Evolutionary conservation across 2,888 invertebrate species (phyloP).

Genomic region (Lasius fuliginosus): DNA sequence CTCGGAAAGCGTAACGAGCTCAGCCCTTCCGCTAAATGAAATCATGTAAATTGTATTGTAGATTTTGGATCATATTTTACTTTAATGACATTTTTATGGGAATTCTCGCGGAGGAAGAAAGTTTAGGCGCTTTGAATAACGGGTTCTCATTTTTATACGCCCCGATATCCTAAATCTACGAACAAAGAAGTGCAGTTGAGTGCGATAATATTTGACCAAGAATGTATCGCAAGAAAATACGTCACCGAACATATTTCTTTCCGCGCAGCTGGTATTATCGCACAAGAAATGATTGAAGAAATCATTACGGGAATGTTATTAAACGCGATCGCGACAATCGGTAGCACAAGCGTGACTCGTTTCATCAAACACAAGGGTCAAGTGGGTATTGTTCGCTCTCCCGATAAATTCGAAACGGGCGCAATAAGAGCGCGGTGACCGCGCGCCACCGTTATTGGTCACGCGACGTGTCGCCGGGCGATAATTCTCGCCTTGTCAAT

Average conservation of each 20-base stretch:
- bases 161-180: neutral
- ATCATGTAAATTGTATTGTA: constrained; percentile 40
- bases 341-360: neutral
- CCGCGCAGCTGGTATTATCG: neutral
- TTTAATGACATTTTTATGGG: neutral
- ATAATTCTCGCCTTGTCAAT: constrained; percentile 52
- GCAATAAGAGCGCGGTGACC: constrained; percentile 21
- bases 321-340: neutral
- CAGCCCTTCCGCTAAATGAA: constrained; percentile 38
- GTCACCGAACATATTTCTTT: neutral
- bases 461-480: constrained; percentile 22
- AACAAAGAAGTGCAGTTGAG: neutral
- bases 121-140: neutral
- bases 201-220: neutral
- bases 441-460: neutral
- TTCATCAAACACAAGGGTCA: constrained; percentile 6
- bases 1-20: constrained; percentile 50
- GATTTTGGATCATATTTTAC: neutral
- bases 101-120: constrained; percentile 1
- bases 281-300: neutral
- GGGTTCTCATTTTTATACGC: neutral
- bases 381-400: constrained; percentile 25
- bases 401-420: constrained; percentile 35
- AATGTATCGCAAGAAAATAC: neutral
- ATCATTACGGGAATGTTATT: constrained; percentile 11